phyloP scores from a whole-genome alignment of 2,888 invertebrate species.

The Oasisia sp. region DNA sequence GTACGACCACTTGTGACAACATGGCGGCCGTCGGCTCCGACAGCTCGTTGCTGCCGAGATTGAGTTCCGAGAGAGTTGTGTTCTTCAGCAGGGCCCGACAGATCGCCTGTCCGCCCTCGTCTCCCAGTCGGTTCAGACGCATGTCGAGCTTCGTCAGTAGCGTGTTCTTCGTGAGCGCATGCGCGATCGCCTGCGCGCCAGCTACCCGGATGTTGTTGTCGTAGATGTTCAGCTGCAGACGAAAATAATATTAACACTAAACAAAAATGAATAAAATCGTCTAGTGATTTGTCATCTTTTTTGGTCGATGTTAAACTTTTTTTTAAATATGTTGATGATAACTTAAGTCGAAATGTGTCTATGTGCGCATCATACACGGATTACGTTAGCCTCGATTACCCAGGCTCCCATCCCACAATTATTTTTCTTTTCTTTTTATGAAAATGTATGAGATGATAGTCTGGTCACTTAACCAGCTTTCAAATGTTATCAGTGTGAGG shows the following conservation, averaged over 20 bases:
- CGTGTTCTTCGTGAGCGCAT: constrained; percentile 64
- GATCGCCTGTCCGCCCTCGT: constrained; percentile 66
- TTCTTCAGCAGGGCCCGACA: constrained; percentile 62
- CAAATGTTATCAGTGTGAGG: no score
- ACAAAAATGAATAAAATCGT: no score
- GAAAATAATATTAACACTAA: not conserved
- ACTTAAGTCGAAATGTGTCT: no score
- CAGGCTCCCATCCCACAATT: no score
- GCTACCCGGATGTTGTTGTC: constrained; percentile 62
- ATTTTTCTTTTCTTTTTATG: no score
- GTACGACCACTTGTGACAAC: constrained; percentile 60
- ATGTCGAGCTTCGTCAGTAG: constrained; percentile 58
- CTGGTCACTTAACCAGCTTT: no score
- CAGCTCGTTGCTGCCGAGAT: constrained; percentile 64
- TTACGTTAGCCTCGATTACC: no score
- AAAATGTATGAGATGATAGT: no score
- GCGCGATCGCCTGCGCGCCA: constrained; percentile 66
- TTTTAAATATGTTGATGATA: no score
- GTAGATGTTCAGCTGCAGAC: constrained; percentile 40
- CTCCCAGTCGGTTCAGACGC: constrained; percentile 63
- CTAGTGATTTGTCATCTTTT: no score
- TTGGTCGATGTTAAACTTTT: no score
- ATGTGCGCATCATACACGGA: no score
- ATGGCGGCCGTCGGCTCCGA: constrained; percentile 63
- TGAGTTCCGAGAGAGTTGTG: constrained; percentile 57